Base-by-base conservation (phyloP, 1,140 invertebrate genomes). In the Tetramorium parvispinum region DNA sequence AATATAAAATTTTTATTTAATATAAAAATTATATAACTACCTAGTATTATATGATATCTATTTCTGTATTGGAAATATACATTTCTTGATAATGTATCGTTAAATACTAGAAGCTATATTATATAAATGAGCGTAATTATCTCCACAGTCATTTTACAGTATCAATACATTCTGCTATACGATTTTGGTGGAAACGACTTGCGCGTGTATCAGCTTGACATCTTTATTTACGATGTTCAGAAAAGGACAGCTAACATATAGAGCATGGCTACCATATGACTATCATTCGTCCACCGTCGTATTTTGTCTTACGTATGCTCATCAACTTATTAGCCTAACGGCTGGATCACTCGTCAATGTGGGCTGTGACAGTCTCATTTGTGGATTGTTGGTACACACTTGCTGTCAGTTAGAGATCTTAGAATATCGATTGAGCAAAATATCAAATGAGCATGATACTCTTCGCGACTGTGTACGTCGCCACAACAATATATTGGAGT, bases 401-500 rank as follows among this genome's bases (percentile, higher is more conserved):
- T 85, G 76, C 32, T 82, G 57, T 13, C 90, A 92, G 32, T 79
- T 91, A 3, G 79, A 88, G n/a, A 92, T 92, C 3, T 63, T 92
- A 5, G 70, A 70, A 13, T 63, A n/a, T 4, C 85, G 91, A 11
- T 49, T 92, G 13, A 89, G 6, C 13, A 40, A 49, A 16, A 43
- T 86, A 16, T 53, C 40, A 8, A 55, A 13, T 2, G n/a, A 82
- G n/a, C 11, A 57, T 13, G 32, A 43, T 10, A 46, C 2, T 24
- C 27, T 11, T 11, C 16, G 27, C 57, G 49, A 86, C 6, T 88
- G 89, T 76, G 53, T 83, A 13, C 61, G 51, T 71, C 88, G 63
- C 7, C 83, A 89, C 46, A 6, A 89, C 11, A n/a, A 6, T 24
- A 63, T 89, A 18, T 83, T 82, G 10, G 13, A 68, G 88, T 89